phyloP scores from a whole-genome alignment of 2,888 invertebrate genomes.

The Timema cristinae region DNA sequence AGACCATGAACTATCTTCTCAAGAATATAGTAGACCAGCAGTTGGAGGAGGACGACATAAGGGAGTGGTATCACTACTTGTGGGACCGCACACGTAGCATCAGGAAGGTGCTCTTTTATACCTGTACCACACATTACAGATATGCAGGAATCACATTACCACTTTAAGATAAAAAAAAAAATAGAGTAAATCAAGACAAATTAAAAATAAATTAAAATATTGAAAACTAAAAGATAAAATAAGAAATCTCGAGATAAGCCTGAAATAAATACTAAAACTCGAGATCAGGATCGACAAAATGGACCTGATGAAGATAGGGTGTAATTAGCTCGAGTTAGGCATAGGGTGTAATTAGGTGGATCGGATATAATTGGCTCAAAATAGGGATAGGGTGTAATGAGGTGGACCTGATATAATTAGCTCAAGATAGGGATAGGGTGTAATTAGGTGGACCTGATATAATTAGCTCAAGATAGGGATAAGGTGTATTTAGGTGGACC shows the following conservation, averaged over 20 bases:
- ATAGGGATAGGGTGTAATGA: too few relatives aligned
- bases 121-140: not conserved
- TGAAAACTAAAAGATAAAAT: not conserved
- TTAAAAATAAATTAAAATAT: not conserved
- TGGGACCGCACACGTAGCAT: conserved; percentile 96
- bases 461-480: too few relatives aligned
- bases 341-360: too few relatives aligned
- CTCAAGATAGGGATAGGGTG: too few relatives aligned
- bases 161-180: not conserved
- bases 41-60: conserved; percentile 57
- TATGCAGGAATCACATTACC: not conserved
- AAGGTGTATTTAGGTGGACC: too few relatives aligned
- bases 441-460: too few relatives aligned
- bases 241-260: not conserved
- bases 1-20: conserved; percentile 88
- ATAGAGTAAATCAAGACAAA: not conserved
- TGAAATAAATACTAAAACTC: too few relatives aligned
- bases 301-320: too few relatives aligned
- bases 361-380: too few relatives aligned
- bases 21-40: conserved; percentile 68
- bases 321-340: too few relatives aligned
- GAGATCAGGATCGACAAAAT: too few relatives aligned
- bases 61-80: conserved; percentile 93
- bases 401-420: too few relatives aligned
- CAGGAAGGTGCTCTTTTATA: conserved; percentile 58